These are phyloP conservation scores for Callipepla squamata DNA, from an alignment of 2,113 vertebrate genomes.

Conservation along the genomic window DNA sequence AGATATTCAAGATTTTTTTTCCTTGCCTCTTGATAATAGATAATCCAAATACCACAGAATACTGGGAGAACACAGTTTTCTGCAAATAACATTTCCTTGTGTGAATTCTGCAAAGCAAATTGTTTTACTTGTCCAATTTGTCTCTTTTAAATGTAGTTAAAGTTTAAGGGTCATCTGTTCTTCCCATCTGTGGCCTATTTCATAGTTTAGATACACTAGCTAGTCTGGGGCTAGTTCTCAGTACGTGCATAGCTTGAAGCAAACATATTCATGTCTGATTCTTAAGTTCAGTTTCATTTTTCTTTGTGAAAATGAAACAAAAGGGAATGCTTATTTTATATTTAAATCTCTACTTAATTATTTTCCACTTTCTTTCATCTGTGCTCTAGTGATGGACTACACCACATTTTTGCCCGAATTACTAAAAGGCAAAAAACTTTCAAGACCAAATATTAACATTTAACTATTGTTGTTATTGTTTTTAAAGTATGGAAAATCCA, in stretches of 20 bases:
- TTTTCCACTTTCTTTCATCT: not conserved
- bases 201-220: not conserved
- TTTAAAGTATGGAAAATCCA: not conserved
- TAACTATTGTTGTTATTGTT: not conserved
- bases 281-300: not conserved
- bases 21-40: conserved; percentile 18
- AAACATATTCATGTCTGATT: not conserved
- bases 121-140: conserved; percentile 11
- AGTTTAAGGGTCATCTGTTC: not conserved
- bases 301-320: not conserved
- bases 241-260: not conserved
- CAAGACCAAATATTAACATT: not conserved
- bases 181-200: not conserved
- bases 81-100: conserved; percentile 18
- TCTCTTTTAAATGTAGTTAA: not conserved
- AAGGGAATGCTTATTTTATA: not conserved
- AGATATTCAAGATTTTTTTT: conserved; percentile 1
- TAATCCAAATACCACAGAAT: not conserved
- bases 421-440: not conserved
- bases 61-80: not conserved
- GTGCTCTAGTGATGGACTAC: not conserved
- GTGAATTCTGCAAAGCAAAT: not conserved
- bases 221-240: conserved; percentile 17
- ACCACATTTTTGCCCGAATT: not conserved
- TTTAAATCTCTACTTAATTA: not conserved